Evolutionary conservation across 2,888 invertebrate genomes (phyloP).

Genomic region (Synergus japonicus): DNA sequence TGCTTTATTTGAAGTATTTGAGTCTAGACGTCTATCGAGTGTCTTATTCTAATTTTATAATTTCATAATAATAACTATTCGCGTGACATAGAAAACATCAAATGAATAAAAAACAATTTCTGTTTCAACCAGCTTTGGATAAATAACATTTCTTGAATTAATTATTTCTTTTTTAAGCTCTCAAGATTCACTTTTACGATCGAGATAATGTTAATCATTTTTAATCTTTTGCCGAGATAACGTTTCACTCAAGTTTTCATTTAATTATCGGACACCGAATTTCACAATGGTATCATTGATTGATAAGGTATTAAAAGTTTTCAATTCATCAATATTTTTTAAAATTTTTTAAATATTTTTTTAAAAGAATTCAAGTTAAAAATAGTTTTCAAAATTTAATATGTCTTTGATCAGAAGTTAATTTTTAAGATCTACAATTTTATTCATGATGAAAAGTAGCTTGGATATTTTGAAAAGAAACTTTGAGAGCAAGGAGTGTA

Average conservation of each 20-base stretch:
- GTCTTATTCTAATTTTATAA: conserved; percentile 27
- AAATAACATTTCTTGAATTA: conserved; percentile 21
- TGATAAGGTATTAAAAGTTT: conserved; percentile 16
- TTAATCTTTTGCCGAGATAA: neutral
- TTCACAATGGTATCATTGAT: conserved; percentile 20
- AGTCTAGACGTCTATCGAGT: neutral
- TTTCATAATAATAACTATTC: conserved; percentile 22
- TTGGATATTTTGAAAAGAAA: neutral
- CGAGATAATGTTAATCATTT: conserved; percentile 12
- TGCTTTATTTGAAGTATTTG: conserved; percentile 7
- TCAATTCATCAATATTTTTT: conserved; percentile 8
- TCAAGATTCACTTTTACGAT: conserved; percentile 16
- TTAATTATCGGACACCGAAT: conserved; percentile 6
- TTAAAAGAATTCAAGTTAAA: neutral
- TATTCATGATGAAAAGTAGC: too few relatives aligned
- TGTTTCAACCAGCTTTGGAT: conserved; percentile 33
- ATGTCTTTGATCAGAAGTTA: neutral
- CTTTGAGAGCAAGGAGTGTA: neutral
- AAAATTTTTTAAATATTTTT: too few relatives aligned
- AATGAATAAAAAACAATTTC: conserved; percentile 1
- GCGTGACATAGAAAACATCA: neutral
- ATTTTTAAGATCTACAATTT: too few relatives aligned
- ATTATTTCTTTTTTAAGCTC: conserved; percentile 28
- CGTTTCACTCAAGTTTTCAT: neutral
- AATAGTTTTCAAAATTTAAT: too few relatives aligned